Base-by-base conservation (phyloP, 2,113 vertebrate genomes). In the Hippolais icterina region DNA sequence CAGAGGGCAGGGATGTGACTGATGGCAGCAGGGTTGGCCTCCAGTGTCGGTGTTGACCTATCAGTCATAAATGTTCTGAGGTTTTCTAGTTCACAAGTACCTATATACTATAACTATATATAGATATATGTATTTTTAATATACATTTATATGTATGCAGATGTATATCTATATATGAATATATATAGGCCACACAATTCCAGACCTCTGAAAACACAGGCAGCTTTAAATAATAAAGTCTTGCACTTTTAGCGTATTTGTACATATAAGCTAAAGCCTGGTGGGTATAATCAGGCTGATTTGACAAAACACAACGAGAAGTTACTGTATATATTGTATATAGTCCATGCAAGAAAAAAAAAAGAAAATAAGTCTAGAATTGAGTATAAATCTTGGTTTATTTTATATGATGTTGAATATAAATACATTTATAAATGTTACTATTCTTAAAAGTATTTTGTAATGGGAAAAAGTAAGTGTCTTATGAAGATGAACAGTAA, bases 181-280 rank as follows among this genome's bases (percentile, higher is more conserved):
- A 60, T 52, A 42, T 25, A 23, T 47, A 92, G 86, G 89, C 88
- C 81, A 96, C 91, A 89, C 96, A 95, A 90, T 96, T 95, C 94
- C 95, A 96, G 94, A 96, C 95, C 95, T 95, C 92, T 85, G 80
- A 94, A 95, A 95, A 96, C 94, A 97, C 90, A 95, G 95, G 96
- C 96, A 97, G 95, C 95, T 96, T 98, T 96, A 96, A 95, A 97
- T 84, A 96, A 93, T 64, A 75, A 91, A 83, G 97, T 97, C 96
- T 97, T 97, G 97, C 97, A 98, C 97, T 98, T 98, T 98, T 96
- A 96, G 94, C 85, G 0, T 97, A 95, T 97, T 95, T 97, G 96
- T 98, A 97, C 87, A 97, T 96, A 96, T 95, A 96, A 97, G 95
- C 94, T 93, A 97, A 87, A 94, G 94, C 94, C 97, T 96, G 97